Base-by-base conservation (phyloP, 1,140 invertebrate genomes). In the Aporrectodea caliginosa region DNA sequence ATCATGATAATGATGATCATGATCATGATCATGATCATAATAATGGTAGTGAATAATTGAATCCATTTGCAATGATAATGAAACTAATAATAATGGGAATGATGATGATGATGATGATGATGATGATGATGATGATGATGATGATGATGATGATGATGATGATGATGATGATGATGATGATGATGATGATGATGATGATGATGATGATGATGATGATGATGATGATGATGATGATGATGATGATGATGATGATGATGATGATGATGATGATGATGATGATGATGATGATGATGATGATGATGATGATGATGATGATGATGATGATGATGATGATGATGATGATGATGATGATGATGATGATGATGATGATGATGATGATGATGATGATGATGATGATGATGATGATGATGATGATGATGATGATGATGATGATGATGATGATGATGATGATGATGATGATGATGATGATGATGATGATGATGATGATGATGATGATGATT, bases 381-480 rank as follows among this genome's bases (percentile, higher is more conserved):
- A 74, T 0, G 73, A 74, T 0, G 73, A 74, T 0, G 73, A 74
- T 0, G 73, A 74, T 0, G 73, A 74, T 0, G 73, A 74, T 0
- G 73, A 74, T 0, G 73, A 74, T 0, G 73, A 74, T 0, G 73
- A 74, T 0, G 73, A 74, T 0, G 73, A 74, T 0, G 73, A 74
- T 0, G 73, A 31, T 6, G 73, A 32, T 34, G 30, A 31, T 34
- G 73, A 1, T 33, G 73, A 32, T 74, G 73, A 74, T 74, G 79
- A 80, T 70, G 79, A 80, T 70, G 74, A 80, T 29, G 33, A 79
- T 35, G 70, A 79, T 35, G 70, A 79, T 35, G 32, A 79, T 31
- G 73, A 80, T 69, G 73, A 80, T 12, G 35, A 80, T 31, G 73
- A 80, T 31, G 73, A 80, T 69, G 73, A 78, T 69, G 79, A 80